phyloP scores from a whole-genome alignment of 2,797 vertebrate species.

The Hemibagrus guttatus region DNA sequence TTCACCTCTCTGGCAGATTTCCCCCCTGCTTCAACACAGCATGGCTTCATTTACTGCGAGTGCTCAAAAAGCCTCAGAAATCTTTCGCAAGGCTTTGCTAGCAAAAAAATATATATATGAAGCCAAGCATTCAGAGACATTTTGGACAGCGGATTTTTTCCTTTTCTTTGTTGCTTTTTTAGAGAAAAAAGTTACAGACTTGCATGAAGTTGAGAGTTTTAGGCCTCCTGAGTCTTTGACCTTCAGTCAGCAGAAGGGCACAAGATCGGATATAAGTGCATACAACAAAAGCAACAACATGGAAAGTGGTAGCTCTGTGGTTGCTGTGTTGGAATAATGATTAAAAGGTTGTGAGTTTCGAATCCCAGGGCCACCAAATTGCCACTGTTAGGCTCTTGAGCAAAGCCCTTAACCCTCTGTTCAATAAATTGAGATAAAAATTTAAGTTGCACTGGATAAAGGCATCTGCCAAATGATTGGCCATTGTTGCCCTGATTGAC shows the following conservation, averaged over 20 bases:
- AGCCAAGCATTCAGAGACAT: conserved; percentile 18
- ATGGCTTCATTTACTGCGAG: conserved; percentile 30
- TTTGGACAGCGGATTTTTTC: conserved; percentile 28
- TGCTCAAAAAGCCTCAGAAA: conserved; percentile 32
- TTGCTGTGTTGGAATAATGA: too few relatives aligned
- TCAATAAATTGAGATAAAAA: too few relatives aligned
- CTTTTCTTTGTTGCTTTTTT: conserved; percentile 7
- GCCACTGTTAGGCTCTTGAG: too few relatives aligned
- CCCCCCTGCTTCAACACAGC: conserved; percentile 37
- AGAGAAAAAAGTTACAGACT: conserved; percentile 6
- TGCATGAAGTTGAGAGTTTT: conserved; percentile 9
- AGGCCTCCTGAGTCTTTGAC: background rate
- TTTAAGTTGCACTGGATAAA: too few relatives aligned
- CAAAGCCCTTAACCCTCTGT: too few relatives aligned
- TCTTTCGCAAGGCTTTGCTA: conserved; percentile 23
- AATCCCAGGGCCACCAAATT: too few relatives aligned
- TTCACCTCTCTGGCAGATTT: conserved; percentile 36
- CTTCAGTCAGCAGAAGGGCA: background rate
- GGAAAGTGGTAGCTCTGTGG: too few relatives aligned
- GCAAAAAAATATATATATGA: conserved; percentile 24
- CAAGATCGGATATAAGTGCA: background rate
- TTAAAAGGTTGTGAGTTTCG: too few relatives aligned
- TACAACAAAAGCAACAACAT: background rate
- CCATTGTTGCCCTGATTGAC: background rate
- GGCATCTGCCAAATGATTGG: background rate